A percentile compares a stretch with the other conserved stretches of the same genome.
Conservation (phyloP, 2,113 vertebrate genomes). For the Naja naja region DNA sequence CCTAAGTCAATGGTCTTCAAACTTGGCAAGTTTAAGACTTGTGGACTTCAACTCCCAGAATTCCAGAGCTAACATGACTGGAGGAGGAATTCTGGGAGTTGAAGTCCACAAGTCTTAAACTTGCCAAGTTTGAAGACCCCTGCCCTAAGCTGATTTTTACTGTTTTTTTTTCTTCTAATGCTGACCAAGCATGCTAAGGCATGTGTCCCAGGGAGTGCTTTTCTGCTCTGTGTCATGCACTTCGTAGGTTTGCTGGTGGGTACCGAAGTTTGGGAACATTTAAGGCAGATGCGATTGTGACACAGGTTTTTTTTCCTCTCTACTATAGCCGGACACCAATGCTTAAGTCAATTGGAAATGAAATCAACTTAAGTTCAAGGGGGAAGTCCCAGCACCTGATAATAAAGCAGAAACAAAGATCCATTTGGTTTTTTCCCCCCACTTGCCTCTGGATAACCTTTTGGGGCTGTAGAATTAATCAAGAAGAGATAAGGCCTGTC, state of each 20-base stretch:
- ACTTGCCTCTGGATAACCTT: neutral
- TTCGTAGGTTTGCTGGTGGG: neutral
- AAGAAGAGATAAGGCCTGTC: neutral
- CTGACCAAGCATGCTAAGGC: neutral
- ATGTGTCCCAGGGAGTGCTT: neutral
- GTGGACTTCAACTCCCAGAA: too few species aligned
- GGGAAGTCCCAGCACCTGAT: neutral
- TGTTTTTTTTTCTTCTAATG: neutral
- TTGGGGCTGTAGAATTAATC: neutral
- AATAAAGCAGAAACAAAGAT: neutral
- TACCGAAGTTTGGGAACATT: neutral
- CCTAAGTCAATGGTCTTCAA: too few species aligned
- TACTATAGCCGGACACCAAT: neutral
- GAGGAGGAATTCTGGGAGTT: too few species aligned
- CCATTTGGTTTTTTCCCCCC: fast-evolving
- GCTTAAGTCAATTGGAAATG: neutral
- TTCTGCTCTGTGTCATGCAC: neutral
- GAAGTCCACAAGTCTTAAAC: too few species aligned
- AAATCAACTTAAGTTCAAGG: neutral
- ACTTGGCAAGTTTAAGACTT: too few species aligned
- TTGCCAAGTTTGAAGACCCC: too few species aligned
- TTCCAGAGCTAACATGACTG: too few species aligned
- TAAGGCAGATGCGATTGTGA: neutral
- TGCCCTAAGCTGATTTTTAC: neutral
- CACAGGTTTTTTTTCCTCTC: neutral